Base-by-base conservation (phyloP, 1,140 invertebrate species). In the Drosophila bocki region DNA sequence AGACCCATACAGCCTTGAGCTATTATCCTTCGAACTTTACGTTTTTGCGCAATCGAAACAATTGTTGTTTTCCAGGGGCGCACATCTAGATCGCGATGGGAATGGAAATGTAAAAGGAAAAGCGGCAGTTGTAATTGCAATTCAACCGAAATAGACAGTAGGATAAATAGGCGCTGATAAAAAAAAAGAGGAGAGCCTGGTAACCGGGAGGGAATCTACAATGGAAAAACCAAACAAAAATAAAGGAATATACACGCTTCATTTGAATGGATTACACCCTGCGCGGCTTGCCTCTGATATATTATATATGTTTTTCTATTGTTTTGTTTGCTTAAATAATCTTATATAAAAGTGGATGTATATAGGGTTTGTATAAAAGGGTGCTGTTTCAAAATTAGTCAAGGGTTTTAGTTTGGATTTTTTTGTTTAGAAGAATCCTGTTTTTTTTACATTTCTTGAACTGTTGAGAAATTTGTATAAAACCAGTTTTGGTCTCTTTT, bases 1-100 rank as follows among this genome's bases (percentile, higher is more conserved):
- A 85, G 82, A 72, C 59, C 67, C 85, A 90, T 53, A 90, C 78
- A 90, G 81, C 85, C 85, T 90, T 88, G 81, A 90, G 86, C 85
- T 88, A 88, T 88, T 88, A 88, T 88, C 85, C 81, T 62, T 39
- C 19, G 11, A 59, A 60, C 58, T 80, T 64, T 50, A 68, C 80
- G 76, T 71, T 82, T 86, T 86, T 86, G 84, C 83, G 82, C 70
- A 86, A 86, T 85, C 82, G 82, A 86, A 86, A 85, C 82, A 85
- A 85, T 85, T 85, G 83, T 70, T 68, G 57, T 65, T 58, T 54
- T 39, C 7, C 32, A 29, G 72, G 42, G 29, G 69, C 44, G 37
- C 41, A n/a, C 19, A 39, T 56, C 13, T 37, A 15, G 51, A 54
- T 54, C 51, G 45, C 22, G 44, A 47, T 22, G 5, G 51, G 15